These are phyloP conservation scores for Eleutherodactylus coqui DNA, from an alignment of 2,797 vertebrate species.

Conservation along the genomic window DNA sequence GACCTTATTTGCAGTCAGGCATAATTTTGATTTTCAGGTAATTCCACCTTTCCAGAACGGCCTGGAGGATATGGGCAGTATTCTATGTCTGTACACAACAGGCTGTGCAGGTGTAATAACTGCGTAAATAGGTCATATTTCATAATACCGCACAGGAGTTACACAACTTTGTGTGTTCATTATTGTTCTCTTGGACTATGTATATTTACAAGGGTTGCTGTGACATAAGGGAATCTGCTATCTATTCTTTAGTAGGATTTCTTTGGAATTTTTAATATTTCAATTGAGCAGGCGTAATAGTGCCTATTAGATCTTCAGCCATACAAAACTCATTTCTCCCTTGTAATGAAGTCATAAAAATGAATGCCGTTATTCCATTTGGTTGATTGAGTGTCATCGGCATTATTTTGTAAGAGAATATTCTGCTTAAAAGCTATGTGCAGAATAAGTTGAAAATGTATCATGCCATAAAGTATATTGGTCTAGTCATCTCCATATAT, in stretches of 20 bases:
- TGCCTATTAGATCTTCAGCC: background rate
- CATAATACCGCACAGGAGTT: background rate
- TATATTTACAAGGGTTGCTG: background rate
- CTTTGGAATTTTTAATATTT: background rate
- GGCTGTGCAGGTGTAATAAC: background rate
- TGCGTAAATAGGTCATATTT: background rate
- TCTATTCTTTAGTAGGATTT: background rate
- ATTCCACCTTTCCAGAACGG: background rate
- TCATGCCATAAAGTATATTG: no score
- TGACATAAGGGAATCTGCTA: background rate
- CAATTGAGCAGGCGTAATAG: background rate
- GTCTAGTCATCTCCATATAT: no score
- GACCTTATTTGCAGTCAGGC: background rate
- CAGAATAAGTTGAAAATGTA: no score
- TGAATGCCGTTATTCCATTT: background rate
- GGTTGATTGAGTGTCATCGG: background rate
- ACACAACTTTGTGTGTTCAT: background rate
- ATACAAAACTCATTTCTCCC: background rate
- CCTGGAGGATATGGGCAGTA: constrained; percentile 3
- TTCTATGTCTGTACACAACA: background rate
- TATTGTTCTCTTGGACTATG: background rate
- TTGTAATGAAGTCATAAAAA: background rate
- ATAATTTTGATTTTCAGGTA: background rate
- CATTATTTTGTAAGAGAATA: background rate
- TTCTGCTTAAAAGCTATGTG: background rate